Evolutionary conservation across 2,888 invertebrate species (phyloP), one percentile per base, ranked within the genome.

Genomic region (Leptopterna dolabrata): DNA sequence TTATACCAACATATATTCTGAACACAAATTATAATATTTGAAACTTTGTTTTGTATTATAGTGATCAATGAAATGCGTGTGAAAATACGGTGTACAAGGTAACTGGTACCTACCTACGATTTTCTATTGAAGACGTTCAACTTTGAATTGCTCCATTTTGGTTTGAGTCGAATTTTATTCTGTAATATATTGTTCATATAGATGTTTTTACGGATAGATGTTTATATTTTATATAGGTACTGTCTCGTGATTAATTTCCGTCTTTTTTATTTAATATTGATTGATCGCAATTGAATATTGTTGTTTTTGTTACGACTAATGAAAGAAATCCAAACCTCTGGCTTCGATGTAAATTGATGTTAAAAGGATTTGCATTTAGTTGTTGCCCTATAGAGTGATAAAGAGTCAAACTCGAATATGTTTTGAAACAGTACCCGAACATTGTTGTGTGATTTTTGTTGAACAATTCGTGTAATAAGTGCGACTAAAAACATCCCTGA

Each of bases 41-140:
- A 84, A 71, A 85, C 78, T 78, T 84, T 76, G 82, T 87, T 87
- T 85, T 36, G 80, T 76, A 76, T n/a, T 70, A 55, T 80, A 71
- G 76, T 87, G 82, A 76, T 76, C 76, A 76, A 76, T 78, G 84
- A 85, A 78, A 85, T 70, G 55, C 14, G 51, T 78, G 43, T 80
- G 30, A 78, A 78, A 71, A 80, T 78, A 78, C 81, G 85, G 85
- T 85, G 87, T 87, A 87, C 85, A 85, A 85, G 84, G 87, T 87
- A 87, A 70, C 47, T 13, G 43, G 76, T n/a, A n/a, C n/a, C n/a
- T n/a, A n/a, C n/a, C n/a, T n/a, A n/a, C 27, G 71, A 71, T 71
- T 76, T 76, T 76, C 16, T 30, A 76, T 30, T 76, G 36, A 30
- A 19, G 29, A 29, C 7, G 7, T 36, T 36, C 36, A 36, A 36